These are phyloP conservation scores for Aspidiotus destructor DNA, from an alignment of 2,888 invertebrate genomes.

Conservation along the genomic window DNA sequence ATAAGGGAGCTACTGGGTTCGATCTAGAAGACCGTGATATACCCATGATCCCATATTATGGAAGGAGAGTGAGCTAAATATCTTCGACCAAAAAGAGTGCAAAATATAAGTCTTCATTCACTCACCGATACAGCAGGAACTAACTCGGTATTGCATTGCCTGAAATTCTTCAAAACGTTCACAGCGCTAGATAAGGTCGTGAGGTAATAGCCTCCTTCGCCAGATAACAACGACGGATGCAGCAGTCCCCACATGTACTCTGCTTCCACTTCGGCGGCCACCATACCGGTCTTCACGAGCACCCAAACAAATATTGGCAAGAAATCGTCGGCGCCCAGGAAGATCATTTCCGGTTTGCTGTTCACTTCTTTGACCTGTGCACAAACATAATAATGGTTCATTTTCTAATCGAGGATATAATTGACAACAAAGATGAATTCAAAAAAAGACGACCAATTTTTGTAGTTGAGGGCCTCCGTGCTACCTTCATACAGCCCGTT, in stretches of 20 bases:
- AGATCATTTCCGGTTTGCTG: slow-evolving; percentile 42
- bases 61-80: too few relatives aligned
- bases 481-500: too few relatives aligned
- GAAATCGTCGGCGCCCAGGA: slow-evolving; percentile 76
- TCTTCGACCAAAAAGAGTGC: too few relatives aligned
- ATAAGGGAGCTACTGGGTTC: too few relatives aligned
- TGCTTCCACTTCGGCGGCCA: slow-evolving; percentile 88
- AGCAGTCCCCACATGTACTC: slow-evolving; percentile 90
- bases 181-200: slow-evolving; percentile 90
- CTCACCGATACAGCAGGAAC: slow-evolving; percentile 15
- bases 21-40: too few relatives aligned
- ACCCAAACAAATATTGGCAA: slow-evolving; percentile 87
- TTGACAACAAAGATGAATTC: neutral
- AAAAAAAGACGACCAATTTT: neutral
- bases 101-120: too few relatives aligned
- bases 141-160: slow-evolving; percentile 38
- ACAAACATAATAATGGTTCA: slow-evolving; percentile 20
- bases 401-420: neutral
- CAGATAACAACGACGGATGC: slow-evolving; percentile 79
- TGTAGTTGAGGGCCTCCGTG: too few relatives aligned
- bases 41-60: too few relatives aligned
- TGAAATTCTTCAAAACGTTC: slow-evolving; percentile 67
- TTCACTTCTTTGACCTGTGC: slow-evolving; percentile 58
- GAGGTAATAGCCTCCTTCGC: slow-evolving; percentile 90
- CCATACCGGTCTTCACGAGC: slow-evolving; percentile 76